These are phyloP conservation scores for Eupithecia insigniata DNA, from an alignment of 2,888 invertebrate species.

Conservation along the genomic window DNA sequence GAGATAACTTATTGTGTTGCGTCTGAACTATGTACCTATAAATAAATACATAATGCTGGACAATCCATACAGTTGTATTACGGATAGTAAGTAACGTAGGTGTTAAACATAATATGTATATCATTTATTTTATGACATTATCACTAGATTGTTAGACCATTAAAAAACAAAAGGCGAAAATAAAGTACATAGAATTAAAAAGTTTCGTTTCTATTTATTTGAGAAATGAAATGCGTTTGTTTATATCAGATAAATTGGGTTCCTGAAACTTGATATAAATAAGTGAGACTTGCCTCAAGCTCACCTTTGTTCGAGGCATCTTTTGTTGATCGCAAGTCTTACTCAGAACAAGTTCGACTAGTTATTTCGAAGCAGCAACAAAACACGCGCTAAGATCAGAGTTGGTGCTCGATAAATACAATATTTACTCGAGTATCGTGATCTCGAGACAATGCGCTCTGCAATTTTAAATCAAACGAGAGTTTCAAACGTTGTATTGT, in stretches of 20 bases:
- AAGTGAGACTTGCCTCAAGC: not conserved
- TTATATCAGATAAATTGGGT: not conserved
- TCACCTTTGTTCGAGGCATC: not conserved
- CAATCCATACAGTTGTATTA: no score
- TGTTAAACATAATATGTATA: no score
- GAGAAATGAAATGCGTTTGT: not conserved
- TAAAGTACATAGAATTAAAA: not conserved
- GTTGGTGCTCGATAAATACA: constrained; percentile 8
- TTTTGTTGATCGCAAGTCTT: not conserved
- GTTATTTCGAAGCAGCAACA: not conserved
- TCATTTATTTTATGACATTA: no score
- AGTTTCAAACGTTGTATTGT: constrained; percentile 26
- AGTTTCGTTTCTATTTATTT: not conserved
- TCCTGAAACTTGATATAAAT: not conserved
- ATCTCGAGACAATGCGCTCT: constrained; percentile 28
- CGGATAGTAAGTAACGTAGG: no score
- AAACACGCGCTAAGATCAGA: not conserved
- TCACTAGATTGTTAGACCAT: not conserved
- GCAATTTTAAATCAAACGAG: constrained; percentile 36
- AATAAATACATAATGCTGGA: not conserved
- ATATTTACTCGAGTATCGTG: constrained; percentile 27
- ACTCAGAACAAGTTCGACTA: not conserved
- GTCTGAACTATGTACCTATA: not conserved
- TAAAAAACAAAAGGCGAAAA: not conserved
- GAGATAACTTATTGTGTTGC: not conserved